Base-by-base conservation (phyloP, 64 coral and sea anemone genomes). In the Actinia equina region DNA sequence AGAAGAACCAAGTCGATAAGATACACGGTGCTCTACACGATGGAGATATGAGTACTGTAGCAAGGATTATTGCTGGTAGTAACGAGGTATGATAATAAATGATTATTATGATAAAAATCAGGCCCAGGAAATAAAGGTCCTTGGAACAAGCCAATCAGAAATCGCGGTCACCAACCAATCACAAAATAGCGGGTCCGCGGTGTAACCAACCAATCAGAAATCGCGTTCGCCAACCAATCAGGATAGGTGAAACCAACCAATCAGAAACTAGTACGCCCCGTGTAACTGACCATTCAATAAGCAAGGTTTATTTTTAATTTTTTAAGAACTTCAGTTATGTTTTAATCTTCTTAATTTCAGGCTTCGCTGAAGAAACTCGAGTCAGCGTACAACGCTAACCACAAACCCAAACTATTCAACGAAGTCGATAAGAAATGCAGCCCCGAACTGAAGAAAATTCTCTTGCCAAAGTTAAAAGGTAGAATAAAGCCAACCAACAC, bases 401-500 rank as follows among this genome's bases (percentile, higher is more conserved):
- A 95, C 78, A 83, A 89, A 83, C 90, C 84, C 7, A 86, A 95
- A 30, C 84, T 95, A 77, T 69, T 80, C 54, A 59, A 19, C 30
- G 90, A 92, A 77, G 62, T 95, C 14, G 76, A 89, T 49, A 87
- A 89, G 44, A 92, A 92, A 63, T 92, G 90, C 61, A 92, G 77
- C 79, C 65, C 90, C 46, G 94, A 95, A 25, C 64, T 95, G 83
- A 95, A 87, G 86, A 89, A 86, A 86, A 30, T 95, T 60, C 89
- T 95, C 52, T 92, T 77, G 59, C 87, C 94, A 55, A 89, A 92
- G 74, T 64, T 95, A 61, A 92, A 86, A 95, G 94, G 90, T 95
- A 95, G 82, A 78, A 88, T 44, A 37, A 17, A 76, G 82, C 22
- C 46, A 27, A 61, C 59, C 23, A 77, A 18, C n/a, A 76, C 13